phyloP scores from a whole-genome alignment of 2,888 invertebrate species.

The Oligia strigilis region DNA sequence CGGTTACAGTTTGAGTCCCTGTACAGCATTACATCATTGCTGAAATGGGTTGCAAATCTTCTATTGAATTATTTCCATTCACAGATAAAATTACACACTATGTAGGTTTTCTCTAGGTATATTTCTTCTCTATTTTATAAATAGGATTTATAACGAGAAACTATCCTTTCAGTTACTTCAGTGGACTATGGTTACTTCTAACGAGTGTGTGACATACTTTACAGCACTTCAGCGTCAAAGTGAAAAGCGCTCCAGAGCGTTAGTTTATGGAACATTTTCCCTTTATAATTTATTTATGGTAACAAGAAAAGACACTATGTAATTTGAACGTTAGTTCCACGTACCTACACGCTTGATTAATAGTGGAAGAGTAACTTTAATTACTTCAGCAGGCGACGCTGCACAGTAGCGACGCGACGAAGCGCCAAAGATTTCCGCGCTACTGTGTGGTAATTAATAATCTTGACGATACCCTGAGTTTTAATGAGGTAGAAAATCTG shows the following conservation, averaged over 20 bases:
- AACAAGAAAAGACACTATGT: not conserved
- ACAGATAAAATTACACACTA: not conserved
- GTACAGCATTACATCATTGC: not conserved
- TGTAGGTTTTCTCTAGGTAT: not conserved
- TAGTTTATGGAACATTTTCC: not conserved
- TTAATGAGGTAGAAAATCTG: constrained; percentile 2
- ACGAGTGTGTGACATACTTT: not conserved
- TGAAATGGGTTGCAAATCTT: not conserved
- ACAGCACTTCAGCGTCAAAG: no score
- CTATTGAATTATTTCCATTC: not conserved
- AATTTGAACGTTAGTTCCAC: not conserved
- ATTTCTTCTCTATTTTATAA: not conserved
- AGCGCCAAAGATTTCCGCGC: constrained; percentile 7
- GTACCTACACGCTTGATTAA: not conserved
- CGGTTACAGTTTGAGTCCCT: no score
- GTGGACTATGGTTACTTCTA: not conserved
- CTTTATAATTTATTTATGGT: not conserved
- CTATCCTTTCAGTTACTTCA: not conserved
- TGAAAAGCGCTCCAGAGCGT: not conserved
- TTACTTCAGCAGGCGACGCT: constrained; percentile 13
- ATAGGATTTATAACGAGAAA: not conserved
- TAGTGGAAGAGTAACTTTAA: constrained; percentile 25
- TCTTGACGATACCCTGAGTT: not conserved
- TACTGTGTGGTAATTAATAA: constrained; percentile 23
- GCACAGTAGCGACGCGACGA: not conserved